Percentiles rank a stretch among this genome's conserved stretches.
Evolutionary conservation across 2,888 invertebrate species (phyloP).

Genomic region (Metalampra italica): DNA sequence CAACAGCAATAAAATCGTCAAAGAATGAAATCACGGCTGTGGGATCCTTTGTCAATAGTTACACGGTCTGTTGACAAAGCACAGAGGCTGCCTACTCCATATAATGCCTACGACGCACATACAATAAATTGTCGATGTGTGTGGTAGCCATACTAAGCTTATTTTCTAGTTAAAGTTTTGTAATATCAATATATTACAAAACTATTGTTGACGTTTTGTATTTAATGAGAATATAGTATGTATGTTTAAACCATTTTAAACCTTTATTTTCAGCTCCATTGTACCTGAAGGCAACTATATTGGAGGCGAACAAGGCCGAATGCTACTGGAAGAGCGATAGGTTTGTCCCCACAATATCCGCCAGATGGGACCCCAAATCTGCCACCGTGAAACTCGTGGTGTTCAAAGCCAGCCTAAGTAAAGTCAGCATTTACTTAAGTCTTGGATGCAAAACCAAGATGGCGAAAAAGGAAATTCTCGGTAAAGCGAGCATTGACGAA

Average conservation of each 20-base stretch:
- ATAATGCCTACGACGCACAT: too few relatives aligned
- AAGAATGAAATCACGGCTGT: neutral
- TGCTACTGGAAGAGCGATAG: constrained; percentile 85
- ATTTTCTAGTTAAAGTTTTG: too few relatives aligned
- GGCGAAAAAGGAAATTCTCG: constrained; percentile 83
- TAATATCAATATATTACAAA: too few relatives aligned
- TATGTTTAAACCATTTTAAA: too few relatives aligned
- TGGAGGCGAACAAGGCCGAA: constrained; percentile 81
- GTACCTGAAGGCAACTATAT: constrained; percentile 87
- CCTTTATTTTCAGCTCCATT: constrained; percentile 79
- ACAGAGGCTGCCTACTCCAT: too few relatives aligned
- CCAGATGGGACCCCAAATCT: constrained; percentile 83
- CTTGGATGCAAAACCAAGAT: constrained; percentile 82
- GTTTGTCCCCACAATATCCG: constrained; percentile 86
- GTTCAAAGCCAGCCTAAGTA: constrained; percentile 79
- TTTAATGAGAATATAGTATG: too few relatives aligned
- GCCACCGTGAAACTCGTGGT: constrained; percentile 81
- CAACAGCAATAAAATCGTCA: too few relatives aligned
- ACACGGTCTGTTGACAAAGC: too few relatives aligned
- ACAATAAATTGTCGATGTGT: too few relatives aligned
- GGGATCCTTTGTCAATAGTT: too few relatives aligned
- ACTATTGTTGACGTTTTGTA: too few relatives aligned
- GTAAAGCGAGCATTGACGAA: constrained; percentile 82
- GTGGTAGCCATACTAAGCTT: too few relatives aligned
- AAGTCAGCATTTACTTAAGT: constrained; percentile 82